Percentiles rank a stretch among this genome's conserved stretches.
Evolutionary conservation across 1,140 invertebrate genomes (phyloP).

Genomic region (Drosophila sucinea): DNA sequence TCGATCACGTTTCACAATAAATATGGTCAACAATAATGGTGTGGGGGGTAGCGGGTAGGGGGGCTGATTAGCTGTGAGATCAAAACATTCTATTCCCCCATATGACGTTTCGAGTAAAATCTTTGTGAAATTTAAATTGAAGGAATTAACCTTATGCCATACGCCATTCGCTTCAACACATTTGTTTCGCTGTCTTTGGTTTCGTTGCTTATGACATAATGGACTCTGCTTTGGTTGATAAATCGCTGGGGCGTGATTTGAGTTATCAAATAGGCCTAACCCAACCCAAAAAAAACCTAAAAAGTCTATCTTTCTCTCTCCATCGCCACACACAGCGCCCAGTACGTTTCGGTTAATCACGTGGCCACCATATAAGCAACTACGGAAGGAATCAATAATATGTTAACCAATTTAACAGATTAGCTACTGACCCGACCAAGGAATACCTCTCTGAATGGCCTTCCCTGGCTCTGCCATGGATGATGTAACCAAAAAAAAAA

Average conservation of each 20-base stretch:
- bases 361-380: not conserved
- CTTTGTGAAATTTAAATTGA: not conserved
- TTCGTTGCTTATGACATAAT: conserved; percentile 64
- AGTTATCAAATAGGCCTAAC: conserved; percentile 46
- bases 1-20: not conserved
- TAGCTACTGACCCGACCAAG: not conserved
- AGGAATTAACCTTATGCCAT: conserved; percentile 9
- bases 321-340: conserved; percentile 21
- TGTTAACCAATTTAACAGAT: not conserved
- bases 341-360: not conserved
- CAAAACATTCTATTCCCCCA: not conserved
- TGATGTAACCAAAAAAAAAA: not conserved
- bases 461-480: not conserved
- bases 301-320: conserved; percentile 36
- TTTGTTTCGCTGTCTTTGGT: conserved; percentile 19
- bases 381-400: not conserved
- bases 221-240: conserved; percentile 39
- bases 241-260: conserved; percentile 69
- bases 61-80: not conserved
- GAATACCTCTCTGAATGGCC: not conserved
- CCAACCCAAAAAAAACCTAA: conserved; percentile 9
- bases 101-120: too few relatives aligned
- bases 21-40: not conserved
- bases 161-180: not conserved
- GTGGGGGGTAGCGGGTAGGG: too few relatives aligned